Evolutionary conservation across 2,113 vertebrate species (phyloP), one percentile per base, ranked within the genome.

Genomic region (Neodontobutis hainanensis): DNA sequence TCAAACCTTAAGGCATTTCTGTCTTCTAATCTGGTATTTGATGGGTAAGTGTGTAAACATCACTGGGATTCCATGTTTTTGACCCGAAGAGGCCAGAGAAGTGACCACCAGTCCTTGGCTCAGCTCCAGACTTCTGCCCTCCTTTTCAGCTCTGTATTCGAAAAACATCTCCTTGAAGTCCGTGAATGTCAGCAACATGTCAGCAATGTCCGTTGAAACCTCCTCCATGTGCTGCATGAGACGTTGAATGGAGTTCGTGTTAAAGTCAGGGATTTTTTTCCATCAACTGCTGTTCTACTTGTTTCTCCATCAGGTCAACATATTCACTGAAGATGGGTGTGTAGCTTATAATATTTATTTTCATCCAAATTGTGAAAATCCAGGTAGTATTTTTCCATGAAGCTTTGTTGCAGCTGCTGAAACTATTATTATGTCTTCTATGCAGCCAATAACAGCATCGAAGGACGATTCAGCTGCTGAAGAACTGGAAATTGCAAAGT

Each of bases 161-260:
- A 99, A 85, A 87, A 99, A 95, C 97, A 97, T 97, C 85, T 97
- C 95, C 90, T 99, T 99, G 86, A 99, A 99, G 85, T 99, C 97
- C 9, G 95, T 98, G 80, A 99, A 99, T 0, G 96, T 98, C 78
- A 98, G 93, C 56, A 99, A 87, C 92, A 98, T 95, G 77, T 98
- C 95, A 62, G 97, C 96, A 89, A 99, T 96, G 82, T 99, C 97
- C 0, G 91, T 93, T 2, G 96, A 90, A 48, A 98, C 94, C 77
- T 99, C 96, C 32, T 99, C 97, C 88, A 95, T 96, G 90, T 95
- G 95, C 40, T 96, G 93, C 83, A 97, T 99, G 38, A 15, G 69
- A 6, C 52, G 44, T 16, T 11, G 57, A 86, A 99, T 98, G 14
- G 91, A 80, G 0, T 88, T 89, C 96, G 98, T 98, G 74, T 88